Evolutionary conservation across 92 coral and sea anemone species (phyloP).

Genomic region (Palythoa grandiflora): DNA sequence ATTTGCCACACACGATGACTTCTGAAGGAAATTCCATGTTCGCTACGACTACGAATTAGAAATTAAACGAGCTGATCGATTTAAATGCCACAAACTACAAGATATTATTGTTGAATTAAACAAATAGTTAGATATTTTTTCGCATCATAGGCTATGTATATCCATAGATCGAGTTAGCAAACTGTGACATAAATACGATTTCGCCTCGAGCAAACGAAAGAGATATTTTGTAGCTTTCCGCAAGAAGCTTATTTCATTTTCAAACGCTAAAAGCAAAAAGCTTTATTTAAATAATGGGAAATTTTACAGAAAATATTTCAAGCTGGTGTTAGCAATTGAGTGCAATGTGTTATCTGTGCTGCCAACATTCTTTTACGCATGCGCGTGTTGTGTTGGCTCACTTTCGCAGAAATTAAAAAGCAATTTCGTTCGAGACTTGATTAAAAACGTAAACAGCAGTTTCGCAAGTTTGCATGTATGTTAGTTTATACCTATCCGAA

Average conservation of each 20-base stretch:
- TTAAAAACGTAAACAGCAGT: constrained; percentile 69
- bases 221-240: neutral
- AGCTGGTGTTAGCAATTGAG: constrained; percentile 16
- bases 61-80: constrained; percentile 23
- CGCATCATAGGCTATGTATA: neutral
- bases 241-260: neutral
- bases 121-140: constrained; percentile 5
- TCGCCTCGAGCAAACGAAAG: constrained; percentile 2
- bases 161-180: neutral
- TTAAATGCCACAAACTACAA: constrained; percentile 25
- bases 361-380: constrained; percentile 18
- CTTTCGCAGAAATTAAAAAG: constrained; percentile 57
- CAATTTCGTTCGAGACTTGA: constrained; percentile 52
- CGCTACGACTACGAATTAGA: constrained; percentile 1
- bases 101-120: neutral
- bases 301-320: neutral
- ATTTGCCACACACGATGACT: constrained; percentile 39
- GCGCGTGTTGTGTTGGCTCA: constrained; percentile 8
- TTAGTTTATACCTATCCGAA: constrained; percentile 51
- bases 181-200: constrained; percentile 15
- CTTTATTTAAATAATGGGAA: neutral
- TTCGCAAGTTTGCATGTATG: constrained; percentile 32
- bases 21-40: constrained; percentile 20
- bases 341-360: constrained; percentile 16
- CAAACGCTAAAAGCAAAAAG: neutral